Evolutionary conservation across 2,113 vertebrate species (phyloP), one percentile per base, ranked within the genome.

Genomic region (Peromyscus polionotus): DNA sequence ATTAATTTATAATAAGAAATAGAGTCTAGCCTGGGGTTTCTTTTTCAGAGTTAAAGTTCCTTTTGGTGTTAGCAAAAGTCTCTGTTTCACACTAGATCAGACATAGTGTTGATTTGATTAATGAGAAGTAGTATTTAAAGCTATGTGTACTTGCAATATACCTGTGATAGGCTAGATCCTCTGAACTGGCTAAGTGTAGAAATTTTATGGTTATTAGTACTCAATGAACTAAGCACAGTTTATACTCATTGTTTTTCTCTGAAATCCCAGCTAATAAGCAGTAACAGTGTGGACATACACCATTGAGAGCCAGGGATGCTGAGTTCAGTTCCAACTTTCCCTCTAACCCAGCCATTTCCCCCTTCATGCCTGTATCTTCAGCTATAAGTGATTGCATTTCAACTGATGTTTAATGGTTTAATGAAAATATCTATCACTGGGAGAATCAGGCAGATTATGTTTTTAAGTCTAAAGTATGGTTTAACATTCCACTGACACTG

Each of bases 21-120:
- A 96, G 97, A 97, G 94, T 95, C 36, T 95, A 96, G 57, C 42
- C 81, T 33, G 12, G 93, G 89, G 97, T 97, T 98, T 95, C 97
- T 81, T 93, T 97, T 92, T 59, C 75, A 91, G 89, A 77, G 84
- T 20, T 7, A 85, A 31, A 63, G 14, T 11, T 88, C 45, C 33
- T 51, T 39, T 75, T 59, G 20, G 68, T 7, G 16, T n/a, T 73
- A 26, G 51, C 68, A 51, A 77, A 90, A 9, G 28, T 19, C 16
- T 75, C 33, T 93, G 7, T 75, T 93, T 93, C 97, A 95, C 88
- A 96, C 88, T 94, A 84, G 65, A 96, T 76, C 13, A 90, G 45
- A 83, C 16, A 45, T 0, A 70, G 33, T 39, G 33, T 39, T 61
- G 57, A 87, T 59, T 76, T 54, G n/a, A 90, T 84, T 80, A 77